Percentiles rank a stretch among this genome's conserved stretches.
Evolutionary conservation across 2,113 vertebrate genomes (phyloP).

Genomic region (Promerops cafer): DNA sequence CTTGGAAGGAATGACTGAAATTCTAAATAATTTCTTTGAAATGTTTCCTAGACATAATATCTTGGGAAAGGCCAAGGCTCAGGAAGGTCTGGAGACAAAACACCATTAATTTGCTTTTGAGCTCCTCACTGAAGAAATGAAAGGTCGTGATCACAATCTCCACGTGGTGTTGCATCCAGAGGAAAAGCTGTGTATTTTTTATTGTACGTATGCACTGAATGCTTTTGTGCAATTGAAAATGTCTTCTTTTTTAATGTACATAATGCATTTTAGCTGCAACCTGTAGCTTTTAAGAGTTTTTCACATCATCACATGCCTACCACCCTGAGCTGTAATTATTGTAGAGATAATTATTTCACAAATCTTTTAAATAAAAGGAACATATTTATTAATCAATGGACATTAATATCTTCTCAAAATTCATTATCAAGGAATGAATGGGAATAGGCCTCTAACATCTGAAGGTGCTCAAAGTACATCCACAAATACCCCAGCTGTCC

Average conservation of each 20-base stretch:
- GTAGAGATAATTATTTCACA: not conserved
- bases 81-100: not conserved
- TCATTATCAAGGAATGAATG: not conserved
- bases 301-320: not conserved
- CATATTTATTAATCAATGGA: not conserved
- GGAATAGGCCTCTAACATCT: not conserved
- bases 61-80: not conserved
- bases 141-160: not conserved
- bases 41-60: not conserved
- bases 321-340: not conserved
- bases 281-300: not conserved
- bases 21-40: not conserved
- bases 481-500: not conserved
- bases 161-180: accelerated
- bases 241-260: not conserved
- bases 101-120: not conserved
- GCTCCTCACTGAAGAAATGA: not conserved
- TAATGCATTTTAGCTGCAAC: not conserved
- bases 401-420: not conserved
- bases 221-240: not conserved
- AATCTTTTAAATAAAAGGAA: not conserved
- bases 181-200: not conserved
- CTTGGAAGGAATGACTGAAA: not conserved
- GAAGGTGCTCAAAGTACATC: not conserved
- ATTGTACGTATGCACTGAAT: not conserved